Conservation (phyloP, 2,113 vertebrate genomes). For the Phrynocephalus versicolor region DNA sequence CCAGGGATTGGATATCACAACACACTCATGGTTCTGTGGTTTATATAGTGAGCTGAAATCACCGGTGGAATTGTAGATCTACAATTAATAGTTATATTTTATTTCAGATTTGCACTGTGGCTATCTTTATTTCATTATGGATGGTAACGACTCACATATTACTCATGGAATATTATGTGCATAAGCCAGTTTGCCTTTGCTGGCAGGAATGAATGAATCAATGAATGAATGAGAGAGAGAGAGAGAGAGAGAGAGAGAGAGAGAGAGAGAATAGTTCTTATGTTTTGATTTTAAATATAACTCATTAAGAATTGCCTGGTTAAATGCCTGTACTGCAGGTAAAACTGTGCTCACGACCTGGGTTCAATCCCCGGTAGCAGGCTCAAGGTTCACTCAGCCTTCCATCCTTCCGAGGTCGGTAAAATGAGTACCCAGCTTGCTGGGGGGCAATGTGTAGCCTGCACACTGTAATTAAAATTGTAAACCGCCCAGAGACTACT, state of each 20-base stretch:
- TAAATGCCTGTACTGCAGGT: no score
- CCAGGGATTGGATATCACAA: background rate
- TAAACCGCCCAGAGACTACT: no score
- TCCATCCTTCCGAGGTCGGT: no score
- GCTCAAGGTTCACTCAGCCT: no score
- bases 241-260: no score
- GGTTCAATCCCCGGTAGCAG: no score
- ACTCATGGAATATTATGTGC: background rate
- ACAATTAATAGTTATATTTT: background rate
- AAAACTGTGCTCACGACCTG: no score
- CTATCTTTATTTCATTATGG: background rate
- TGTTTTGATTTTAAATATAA: background rate
- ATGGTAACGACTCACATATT: background rate
- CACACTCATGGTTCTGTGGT: background rate
- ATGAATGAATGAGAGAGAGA: no score
- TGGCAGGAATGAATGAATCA: background rate
- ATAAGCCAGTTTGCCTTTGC: background rate
- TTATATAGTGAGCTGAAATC: background rate
- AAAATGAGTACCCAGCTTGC: no score
- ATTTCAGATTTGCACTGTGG: background rate
- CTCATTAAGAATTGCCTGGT: background rate
- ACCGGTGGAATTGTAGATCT: slow-evolving; percentile 9
- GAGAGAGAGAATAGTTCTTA: background rate
- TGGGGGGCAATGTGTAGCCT: no score
- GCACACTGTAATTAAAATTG: no score